Conservation (phyloP, 2,797 vertebrate species). For the Manis pentadactyla region DNA sequence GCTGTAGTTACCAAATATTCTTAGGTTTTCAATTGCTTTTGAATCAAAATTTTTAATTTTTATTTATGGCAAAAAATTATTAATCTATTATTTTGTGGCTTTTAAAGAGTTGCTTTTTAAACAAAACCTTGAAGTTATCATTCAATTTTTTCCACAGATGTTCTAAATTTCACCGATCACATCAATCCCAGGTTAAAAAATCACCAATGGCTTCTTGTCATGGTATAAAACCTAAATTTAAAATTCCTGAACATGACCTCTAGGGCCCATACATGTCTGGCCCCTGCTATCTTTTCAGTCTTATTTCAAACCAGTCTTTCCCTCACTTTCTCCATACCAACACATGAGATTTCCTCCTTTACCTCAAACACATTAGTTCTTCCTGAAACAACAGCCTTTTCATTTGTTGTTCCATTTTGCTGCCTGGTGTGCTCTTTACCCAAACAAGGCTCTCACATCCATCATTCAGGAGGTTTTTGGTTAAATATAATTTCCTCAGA, state of each 20-base stretch:
- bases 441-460: background rate
- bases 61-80: background rate
- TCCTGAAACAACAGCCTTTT: background rate
- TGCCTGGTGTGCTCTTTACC: background rate
- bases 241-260: background rate
- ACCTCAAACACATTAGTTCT: background rate
- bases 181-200: background rate
- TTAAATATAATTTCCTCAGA: background rate
- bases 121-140: background rate
- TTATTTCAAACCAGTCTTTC: background rate
- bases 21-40: background rate
- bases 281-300: background rate
- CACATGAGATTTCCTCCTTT: background rate
- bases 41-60: background rate
- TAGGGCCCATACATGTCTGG: background rate
- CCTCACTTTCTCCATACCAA: background rate
- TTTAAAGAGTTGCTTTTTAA: constrained; percentile 45
- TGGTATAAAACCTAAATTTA: background rate
- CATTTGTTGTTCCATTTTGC: background rate
- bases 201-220: background rate
- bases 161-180: constrained; percentile 34
- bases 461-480: background rate
- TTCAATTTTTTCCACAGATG: background rate
- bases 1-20: background rate
- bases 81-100: background rate